These are phyloP conservation scores for Pyralis farinalis DNA, from an alignment of 2,888 invertebrate genomes.

Conservation along the genomic window DNA sequence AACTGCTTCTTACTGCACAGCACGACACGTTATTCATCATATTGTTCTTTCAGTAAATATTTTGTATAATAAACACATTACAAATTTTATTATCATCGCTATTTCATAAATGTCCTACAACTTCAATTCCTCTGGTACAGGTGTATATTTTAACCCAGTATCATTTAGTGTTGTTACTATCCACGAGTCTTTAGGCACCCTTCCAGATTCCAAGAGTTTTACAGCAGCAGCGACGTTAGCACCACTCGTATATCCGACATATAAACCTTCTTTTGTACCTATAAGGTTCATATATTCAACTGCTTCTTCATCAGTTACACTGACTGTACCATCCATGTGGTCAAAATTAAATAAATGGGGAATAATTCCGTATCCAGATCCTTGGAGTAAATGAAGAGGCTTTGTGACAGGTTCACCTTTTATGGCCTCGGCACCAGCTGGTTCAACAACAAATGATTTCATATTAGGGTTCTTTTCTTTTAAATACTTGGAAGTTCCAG, in stretches of 20 bases:
- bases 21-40: too few relatives aligned
- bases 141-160: constrained; percentile 65
- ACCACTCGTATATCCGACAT: constrained; percentile 68
- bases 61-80: too few relatives aligned
- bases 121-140: constrained; percentile 42
- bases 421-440: constrained; percentile 61
- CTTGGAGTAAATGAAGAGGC: constrained; percentile 66
- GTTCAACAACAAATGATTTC: constrained; percentile 62
- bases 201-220: constrained; percentile 57
- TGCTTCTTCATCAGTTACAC: constrained; percentile 62
- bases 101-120: too few relatives aligned
- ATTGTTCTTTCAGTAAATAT: too few relatives aligned
- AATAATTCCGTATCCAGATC: constrained; percentile 66
- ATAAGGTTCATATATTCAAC: constrained; percentile 52
- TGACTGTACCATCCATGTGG: constrained; percentile 57
- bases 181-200: constrained; percentile 59
- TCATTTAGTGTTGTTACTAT: constrained; percentile 64
- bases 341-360: constrained; percentile 63
- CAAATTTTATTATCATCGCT: too few relatives aligned
- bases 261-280: constrained; percentile 65
- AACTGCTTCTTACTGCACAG: too few relatives aligned
- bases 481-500: constrained; percentile 58
- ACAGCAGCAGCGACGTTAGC: constrained; percentile 71
- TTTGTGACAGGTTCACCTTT: constrained; percentile 62
- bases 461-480: constrained; percentile 60